Evolutionary conservation across 2,797 vertebrate species (phyloP).

Genomic region (Spinibarbus caldwelli): DNA sequence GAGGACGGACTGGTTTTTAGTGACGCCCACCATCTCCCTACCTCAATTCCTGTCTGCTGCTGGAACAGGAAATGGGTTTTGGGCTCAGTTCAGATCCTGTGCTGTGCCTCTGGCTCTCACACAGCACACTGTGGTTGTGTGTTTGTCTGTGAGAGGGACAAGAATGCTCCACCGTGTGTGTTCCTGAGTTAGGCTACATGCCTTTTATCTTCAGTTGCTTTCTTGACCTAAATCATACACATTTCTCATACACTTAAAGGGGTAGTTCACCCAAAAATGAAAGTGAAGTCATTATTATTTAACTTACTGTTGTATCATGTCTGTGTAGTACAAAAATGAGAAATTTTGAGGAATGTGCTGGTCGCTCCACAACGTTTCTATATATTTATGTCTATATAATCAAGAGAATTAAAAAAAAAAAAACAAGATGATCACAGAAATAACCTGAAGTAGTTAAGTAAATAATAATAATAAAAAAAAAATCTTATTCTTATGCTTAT

Average conservation of each 20-base stretch:
- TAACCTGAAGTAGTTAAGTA: no score
- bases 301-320: neutral
- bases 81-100: conserved; percentile 42
- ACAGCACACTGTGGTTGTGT: conserved; percentile 57
- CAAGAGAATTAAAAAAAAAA: neutral
- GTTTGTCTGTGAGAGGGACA: conserved; percentile 43
- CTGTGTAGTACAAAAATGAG: neutral
- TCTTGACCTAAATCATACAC: neutral
- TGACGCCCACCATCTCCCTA: conserved; percentile 10
- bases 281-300: neutral
- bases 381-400: neutral
- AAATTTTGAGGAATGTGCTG: neutral
- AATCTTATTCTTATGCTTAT: neutral
- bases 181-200: neutral
- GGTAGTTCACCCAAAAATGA: neutral
- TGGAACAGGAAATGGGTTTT: conserved; percentile 46
- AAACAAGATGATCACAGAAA: no score
- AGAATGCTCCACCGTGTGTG: conserved; percentile 22
- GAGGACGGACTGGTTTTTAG: conserved; percentile 25
- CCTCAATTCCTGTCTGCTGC: conserved; percentile 21
- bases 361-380: no score
- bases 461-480: no score
- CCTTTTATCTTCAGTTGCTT: conserved; percentile 18
- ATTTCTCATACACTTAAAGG: neutral
- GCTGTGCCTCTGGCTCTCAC: conserved; percentile 49